Conservation (phyloP, 2,888 invertebrate genomes). For the Nasonia oneida region DNA sequence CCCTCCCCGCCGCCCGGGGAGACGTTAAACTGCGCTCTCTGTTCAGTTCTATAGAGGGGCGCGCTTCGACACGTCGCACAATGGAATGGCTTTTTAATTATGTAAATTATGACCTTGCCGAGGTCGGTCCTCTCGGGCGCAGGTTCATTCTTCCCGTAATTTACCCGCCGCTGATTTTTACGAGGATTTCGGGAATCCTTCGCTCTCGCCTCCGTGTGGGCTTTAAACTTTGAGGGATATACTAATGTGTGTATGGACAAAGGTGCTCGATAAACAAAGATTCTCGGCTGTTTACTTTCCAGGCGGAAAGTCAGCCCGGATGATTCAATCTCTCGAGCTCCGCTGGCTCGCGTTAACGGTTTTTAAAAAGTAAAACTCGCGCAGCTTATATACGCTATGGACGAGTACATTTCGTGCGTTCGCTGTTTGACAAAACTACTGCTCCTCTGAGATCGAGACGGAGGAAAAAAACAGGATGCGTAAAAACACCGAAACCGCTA, state of each 20-base stretch:
- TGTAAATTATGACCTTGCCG: conserved; percentile 58
- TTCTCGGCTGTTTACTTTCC: conserved; percentile 50
- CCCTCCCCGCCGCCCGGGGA: not conserved
- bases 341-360: conserved; percentile 51
- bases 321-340: conserved; percentile 51
- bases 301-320: conserved; percentile 46
- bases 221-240: not conserved
- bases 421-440: not conserved
- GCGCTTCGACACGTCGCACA: not conserved
- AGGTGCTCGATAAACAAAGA: conserved; percentile 18
- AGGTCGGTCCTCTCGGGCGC: conserved; percentile 36
- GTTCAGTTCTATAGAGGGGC: not conserved
- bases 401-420: not conserved
- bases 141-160: conserved; percentile 8
- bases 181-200: not conserved
- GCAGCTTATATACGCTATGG: not conserved
- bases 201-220: not conserved
- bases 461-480: not conserved
- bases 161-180: not conserved
- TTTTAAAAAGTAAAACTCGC: conserved; percentile 61
- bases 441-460: not conserved
- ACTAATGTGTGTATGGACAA: not conserved
- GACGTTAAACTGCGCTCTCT: not conserved
- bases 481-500: conserved; percentile 26
- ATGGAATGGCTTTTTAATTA: conserved; percentile 51